Conservation (phyloP, 2,797 vertebrate genomes). For the Vespertilio murinus region DNA sequence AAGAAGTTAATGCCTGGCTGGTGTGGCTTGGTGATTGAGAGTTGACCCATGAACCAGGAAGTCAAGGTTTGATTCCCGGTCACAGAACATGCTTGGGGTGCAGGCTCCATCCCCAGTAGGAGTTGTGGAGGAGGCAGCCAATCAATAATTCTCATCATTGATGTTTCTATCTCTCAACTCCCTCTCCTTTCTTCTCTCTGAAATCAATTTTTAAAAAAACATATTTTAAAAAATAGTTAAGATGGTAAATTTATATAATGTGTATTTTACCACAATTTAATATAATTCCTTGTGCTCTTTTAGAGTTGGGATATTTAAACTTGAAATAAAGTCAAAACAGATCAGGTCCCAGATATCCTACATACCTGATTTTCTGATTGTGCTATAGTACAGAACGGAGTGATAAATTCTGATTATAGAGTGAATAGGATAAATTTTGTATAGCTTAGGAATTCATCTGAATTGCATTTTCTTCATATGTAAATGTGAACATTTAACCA, state of each 20-base stretch:
- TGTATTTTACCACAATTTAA: slow-evolving; percentile 9
- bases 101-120: no score
- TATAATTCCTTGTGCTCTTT: slow-evolving; percentile 16
- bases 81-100: no score
- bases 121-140: no score
- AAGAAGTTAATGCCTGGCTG: neutral
- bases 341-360: neutral
- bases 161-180: no score
- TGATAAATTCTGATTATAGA: neutral
- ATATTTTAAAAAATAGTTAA: neutral
- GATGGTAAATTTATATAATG: neutral
- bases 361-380: neutral
- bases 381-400: neutral
- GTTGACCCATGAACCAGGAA: no score
- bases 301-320: neutral
- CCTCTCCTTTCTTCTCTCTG: no score
- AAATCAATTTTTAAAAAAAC: no score
- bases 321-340: slow-evolving; percentile 29
- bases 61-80: no score
- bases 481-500: neutral
- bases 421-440: slow-evolving; percentile 1
- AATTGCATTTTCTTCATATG: slow-evolving; percentile 17
- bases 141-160: no score
- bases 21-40: no score
- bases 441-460: slow-evolving; percentile 8